A percentile compares a stretch with the other conserved stretches of the same genome.
Conservation (phyloP, 2,888 invertebrate genomes). For the Drosophila neonasuta region DNA sequence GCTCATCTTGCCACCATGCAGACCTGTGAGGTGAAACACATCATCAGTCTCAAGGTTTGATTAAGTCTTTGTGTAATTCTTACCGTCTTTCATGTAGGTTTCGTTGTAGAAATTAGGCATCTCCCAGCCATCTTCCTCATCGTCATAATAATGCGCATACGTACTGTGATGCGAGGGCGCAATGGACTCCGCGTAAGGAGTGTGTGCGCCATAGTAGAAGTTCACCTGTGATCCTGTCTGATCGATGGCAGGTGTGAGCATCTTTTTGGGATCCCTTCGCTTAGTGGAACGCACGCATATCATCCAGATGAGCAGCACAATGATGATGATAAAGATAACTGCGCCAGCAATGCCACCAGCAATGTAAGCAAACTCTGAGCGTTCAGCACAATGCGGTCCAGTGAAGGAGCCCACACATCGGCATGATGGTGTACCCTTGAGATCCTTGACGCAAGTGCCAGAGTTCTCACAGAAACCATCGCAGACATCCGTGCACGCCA, state of each 20-base stretch:
- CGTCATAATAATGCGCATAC: slow-evolving; percentile 97
- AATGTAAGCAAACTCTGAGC: slow-evolving; percentile 97
- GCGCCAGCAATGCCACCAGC: slow-evolving; percentile 96
- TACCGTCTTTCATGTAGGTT: slow-evolving; percentile 95
- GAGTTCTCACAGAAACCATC: slow-evolving; percentile 94
- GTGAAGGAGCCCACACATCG: slow-evolving; percentile 96
- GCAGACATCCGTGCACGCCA: slow-evolving; percentile 91
- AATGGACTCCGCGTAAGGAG: slow-evolving; percentile 96
- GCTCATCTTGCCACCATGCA: slow-evolving; percentile 95
- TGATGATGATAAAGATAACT: slow-evolving; percentile 95
- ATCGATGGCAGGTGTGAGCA: slow-evolving; percentile 93
- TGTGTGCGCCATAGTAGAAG: slow-evolving; percentile 97
- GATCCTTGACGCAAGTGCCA: slow-evolving; percentile 92
- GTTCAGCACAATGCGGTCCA: slow-evolving; percentile 93
- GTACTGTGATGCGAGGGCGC: slow-evolving; percentile 97
- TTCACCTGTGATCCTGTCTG: slow-evolving; percentile 97
- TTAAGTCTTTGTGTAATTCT: slow-evolving; percentile 18
- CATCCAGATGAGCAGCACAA: slow-evolving; percentile 97
- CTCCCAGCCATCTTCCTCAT: slow-evolving; percentile 98
- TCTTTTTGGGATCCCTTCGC: slow-evolving; percentile 95
- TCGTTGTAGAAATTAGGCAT: slow-evolving; percentile 99
- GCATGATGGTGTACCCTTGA: slow-evolving; percentile 92
- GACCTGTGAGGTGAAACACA: slow-evolving; percentile 81
- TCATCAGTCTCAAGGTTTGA: neutral
- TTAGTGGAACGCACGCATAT: slow-evolving; percentile 95